Percentiles rank a stretch among this genome's conserved stretches.
Evolutionary conservation across 2,888 invertebrate genomes (phyloP).

Genomic region (Heliconius hortense): DNA sequence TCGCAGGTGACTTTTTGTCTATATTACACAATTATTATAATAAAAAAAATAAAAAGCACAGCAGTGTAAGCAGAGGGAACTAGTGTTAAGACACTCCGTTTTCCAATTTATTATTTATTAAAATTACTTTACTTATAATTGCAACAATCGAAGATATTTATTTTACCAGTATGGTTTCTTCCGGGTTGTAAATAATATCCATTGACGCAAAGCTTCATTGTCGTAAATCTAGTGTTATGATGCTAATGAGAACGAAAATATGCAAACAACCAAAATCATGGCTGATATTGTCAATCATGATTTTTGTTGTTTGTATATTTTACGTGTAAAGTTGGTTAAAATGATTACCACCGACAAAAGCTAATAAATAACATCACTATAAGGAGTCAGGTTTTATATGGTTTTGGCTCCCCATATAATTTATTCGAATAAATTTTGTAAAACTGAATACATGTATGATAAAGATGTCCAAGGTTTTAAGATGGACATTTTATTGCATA

Average conservation of each 20-base stretch:
- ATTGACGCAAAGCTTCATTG: conserved; percentile 11
- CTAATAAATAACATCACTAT: background rate
- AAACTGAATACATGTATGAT: background rate
- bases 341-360: background rate
- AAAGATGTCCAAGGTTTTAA: background rate
- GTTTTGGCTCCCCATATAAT: background rate
- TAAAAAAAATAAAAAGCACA: too few species aligned
- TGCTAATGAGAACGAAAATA: conserved; percentile 15
- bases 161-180: background rate
- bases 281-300: background rate
- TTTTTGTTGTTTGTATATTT: conserved; percentile 7
- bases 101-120: too few species aligned
- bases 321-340: conserved; percentile 19
- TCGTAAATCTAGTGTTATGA: conserved; percentile 7
- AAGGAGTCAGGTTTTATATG: background rate
- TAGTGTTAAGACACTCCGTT: too few species aligned
- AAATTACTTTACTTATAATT: too few species aligned
- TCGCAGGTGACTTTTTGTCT: conserved; percentile 62
- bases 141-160: background rate
- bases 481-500: background rate
- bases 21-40: background rate
- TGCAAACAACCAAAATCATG: conserved; percentile 6
- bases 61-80: too few species aligned
- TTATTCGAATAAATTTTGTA: background rate
- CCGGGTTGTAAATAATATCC: background rate